Base-by-base conservation (phyloP, 2,888 invertebrate genomes). In the Lymantria dispar region DNA sequence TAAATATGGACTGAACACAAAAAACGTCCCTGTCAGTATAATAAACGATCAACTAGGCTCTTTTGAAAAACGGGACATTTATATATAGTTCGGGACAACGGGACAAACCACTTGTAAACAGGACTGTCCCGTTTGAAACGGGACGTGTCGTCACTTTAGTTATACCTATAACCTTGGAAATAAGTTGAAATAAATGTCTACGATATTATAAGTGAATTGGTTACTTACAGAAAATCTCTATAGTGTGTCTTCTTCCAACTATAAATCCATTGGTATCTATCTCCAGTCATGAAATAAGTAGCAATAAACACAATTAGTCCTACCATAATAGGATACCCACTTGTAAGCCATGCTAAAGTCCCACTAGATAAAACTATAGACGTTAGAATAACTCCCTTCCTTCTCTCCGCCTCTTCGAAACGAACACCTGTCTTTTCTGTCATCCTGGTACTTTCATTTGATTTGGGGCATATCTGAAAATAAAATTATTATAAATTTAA, bases 211-310 rank as follows among this genome's bases (percentile, higher is more conserved):
- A 45, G n/a, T n/a, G n/a, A 48, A 40, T 12, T 38, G 1, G 38
- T 7, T 52, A 89, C 89, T 87, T 44, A 92, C 91, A 78, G 66
- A 57, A 80, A 66, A 64, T 92, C 91, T 42, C 91, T 76, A 15
- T 75, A 74, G 46, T 78, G 73, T 0, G 91, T 91, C 69, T 87
- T 89, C 65, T 77, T 80, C 80, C 85, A 86, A 10, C 91, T 89
- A 60, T 89, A 90, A 33, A 91, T 61, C 91, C 91, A 92, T 59
- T 92, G 90, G 56, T 91, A 90, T 59, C 91, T 72, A 50, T 88
- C 78, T 0, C 91, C 90, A 0, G 88, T 88, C 76, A 90, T 69
- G 44, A 91, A 74, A 51, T 84, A 90, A 0, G 74, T 66, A 0
- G 82, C 70, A 0, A 80, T n/a, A 3, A 82, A 54, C 0, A 74